Evolutionary conservation across 1,140 invertebrate species (phyloP), one percentile per base, ranked within the genome.

Genomic region (Aleiodes sp.): DNA sequence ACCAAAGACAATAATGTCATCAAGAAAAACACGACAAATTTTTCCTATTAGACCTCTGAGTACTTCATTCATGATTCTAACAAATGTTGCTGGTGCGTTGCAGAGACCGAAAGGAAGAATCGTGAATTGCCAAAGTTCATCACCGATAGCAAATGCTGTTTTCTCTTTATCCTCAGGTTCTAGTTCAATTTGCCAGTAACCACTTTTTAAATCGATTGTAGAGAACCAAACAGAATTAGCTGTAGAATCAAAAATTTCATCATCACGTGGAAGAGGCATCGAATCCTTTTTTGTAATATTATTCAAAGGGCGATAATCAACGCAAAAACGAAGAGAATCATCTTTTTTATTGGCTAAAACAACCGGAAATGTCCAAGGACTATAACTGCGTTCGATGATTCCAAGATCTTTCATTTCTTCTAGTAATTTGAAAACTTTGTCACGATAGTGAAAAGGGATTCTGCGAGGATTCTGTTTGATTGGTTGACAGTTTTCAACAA

Each of bases 201-300:
- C 26, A 19, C 64, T 52, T 56, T 73, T 73, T 8, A 87, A 61
- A 75, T 88, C 86, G 2, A 88, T 61, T 0, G 76, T 76, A 7
- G 78, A 76, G 65, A 88, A 87, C 39, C 73, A 79, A 35, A 71
- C 67, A 1, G 77, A 65, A 0, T 76, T 76, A 9, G 70, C 72
- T 29, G 87, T 43, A 6, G 62, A 57, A 60, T 83, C 78, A 8
- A 89, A 71, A 16, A 75, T 81, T n/a, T 86, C 81, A 16, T 85
- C 81, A 21, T 87, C 85, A 8, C 77, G 62, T 1, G 87, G 87
- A 7, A 89, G 63, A 0, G 87, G 88, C 46, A 56, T 56, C 12
- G 31, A 35, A 10, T 35, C 10, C 10, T 35, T 35, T 35, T 35
- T 35, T 35, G 31, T 35, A 35, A 35, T 4, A 56, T 19, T 56